A percentile compares a stretch with the other conserved stretches of the same genome.
These are phyloP conservation scores for Epizoanthus scotinus DNA, from an alignment of 92 coral and sea anemone species.

Conservation along the genomic window DNA sequence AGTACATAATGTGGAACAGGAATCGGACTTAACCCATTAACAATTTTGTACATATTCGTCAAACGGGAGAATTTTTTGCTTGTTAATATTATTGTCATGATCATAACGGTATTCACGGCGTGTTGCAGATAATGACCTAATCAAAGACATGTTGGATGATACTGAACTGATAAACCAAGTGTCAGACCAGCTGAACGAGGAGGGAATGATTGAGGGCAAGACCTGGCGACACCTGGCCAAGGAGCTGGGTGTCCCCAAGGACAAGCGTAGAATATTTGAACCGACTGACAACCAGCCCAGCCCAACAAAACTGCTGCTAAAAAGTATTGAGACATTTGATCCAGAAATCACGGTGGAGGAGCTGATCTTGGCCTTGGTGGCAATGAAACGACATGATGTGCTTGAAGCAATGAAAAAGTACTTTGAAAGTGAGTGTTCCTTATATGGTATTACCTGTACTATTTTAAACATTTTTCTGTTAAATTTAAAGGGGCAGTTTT, in stretches of 20 bases:
- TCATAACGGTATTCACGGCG: neutral
- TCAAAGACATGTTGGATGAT: conserved; percentile 75
- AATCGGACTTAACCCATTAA: too few species aligned
- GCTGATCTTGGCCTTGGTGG: conserved; percentile 81
- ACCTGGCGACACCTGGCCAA: conserved; percentile 78
- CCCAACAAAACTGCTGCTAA: conserved; percentile 70
- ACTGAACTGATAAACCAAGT: conserved; percentile 73
- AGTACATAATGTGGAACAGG: too few species aligned
- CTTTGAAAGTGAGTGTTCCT: conserved; percentile 50
- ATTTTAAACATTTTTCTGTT: too few species aligned
- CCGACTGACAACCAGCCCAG: conserved; percentile 65
- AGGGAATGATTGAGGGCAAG: conserved; percentile 49
- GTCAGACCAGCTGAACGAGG: conserved; percentile 72
- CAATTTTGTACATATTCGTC: too few species aligned
- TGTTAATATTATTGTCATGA: neutral
- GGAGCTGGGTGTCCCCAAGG: conserved; percentile 69
- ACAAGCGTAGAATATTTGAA: conserved; percentile 70
- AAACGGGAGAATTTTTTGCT: too few species aligned
- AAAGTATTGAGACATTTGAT: conserved; percentile 71
- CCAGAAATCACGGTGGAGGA: conserved; percentile 88
- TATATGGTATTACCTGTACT: too few species aligned
- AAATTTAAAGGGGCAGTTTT: too few species aligned
- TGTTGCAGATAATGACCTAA: conserved; percentile 62
- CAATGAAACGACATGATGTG: conserved; percentile 90
- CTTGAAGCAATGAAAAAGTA: conserved; percentile 65